Conservation (phyloP, 2,888 invertebrate genomes). For the Caenorhabditis wallacei region DNA sequence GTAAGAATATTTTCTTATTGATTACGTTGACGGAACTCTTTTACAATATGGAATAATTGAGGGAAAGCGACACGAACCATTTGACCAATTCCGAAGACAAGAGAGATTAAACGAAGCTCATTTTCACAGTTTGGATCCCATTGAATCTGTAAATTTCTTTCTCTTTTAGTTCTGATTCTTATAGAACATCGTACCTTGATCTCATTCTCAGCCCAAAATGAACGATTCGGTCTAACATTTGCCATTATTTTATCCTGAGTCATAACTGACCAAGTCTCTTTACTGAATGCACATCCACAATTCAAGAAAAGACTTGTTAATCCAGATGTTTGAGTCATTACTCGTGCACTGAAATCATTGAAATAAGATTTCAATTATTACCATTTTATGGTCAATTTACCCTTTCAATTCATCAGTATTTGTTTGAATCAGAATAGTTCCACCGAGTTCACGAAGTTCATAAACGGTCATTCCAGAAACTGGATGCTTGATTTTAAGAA, state of each 20-base stretch:
- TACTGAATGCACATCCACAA: constrained; percentile 78
- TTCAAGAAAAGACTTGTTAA: constrained; percentile 60
- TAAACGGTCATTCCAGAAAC: constrained; percentile 73
- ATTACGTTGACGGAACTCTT: constrained; percentile 71
- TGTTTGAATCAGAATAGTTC: constrained; percentile 65
- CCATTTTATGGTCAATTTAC: constrained; percentile 12
- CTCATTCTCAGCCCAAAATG: constrained; percentile 79
- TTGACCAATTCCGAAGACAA: constrained; percentile 80
- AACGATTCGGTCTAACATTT: constrained; percentile 72
- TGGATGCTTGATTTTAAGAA: constrained; percentile 81
- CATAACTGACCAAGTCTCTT: constrained; percentile 76
- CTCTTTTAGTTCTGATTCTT: background rate
- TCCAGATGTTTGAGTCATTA: constrained; percentile 64
- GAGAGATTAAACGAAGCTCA: constrained; percentile 78
- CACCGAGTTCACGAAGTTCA: constrained; percentile 66
- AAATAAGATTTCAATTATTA: background rate
- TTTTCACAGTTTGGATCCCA: constrained; percentile 77
- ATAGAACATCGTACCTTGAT: constrained; percentile 65
- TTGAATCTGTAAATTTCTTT: constrained; percentile 64
- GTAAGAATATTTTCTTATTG: constrained; percentile 23
- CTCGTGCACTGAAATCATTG: constrained; percentile 57
- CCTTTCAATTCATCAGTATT: constrained; percentile 68
- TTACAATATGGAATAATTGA: constrained; percentile 77
- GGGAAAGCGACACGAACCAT: constrained; percentile 81
- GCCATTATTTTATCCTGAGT: constrained; percentile 67